Evolutionary conservation across 64 coral and sea anemone species (phyloP), one percentile per base, ranked within the genome.

Genomic region (Stichodactyla helianthus): DNA sequence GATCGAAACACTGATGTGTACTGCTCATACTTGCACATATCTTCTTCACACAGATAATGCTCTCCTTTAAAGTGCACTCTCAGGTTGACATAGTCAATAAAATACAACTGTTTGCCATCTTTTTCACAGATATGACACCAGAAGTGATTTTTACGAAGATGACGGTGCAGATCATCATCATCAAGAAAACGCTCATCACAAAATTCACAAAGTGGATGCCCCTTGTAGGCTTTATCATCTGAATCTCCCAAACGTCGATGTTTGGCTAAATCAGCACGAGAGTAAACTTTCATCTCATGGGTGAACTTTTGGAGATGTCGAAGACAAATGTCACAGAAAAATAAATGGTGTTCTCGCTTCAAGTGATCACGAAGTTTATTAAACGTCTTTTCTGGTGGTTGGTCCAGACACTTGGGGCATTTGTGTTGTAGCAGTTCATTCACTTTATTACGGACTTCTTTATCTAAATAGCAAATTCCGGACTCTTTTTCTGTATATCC

Each of bases 51-150:
- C 23, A 99, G 93, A 52, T 91, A 95, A 20, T 99, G 97, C 2
- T 88, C 77, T 19, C 88, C 79, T 31, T 88, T 79, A 28, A 99
- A 99, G 67, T 99, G 97, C 50, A 83, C 54, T 12, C 90, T 77
- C n/a, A 99, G 88, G 27, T 59, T 81, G 15, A 86, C 59, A 92
- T 99, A 99, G 50, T 95, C 85, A 6, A 71, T 23, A 19, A 86
- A 99, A 78, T 99, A 99, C 50, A 92, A 89, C 53, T 99, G 97
- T 54, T 83, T 90, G 5, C 97, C 97, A 86, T 93, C 82, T 77
- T 92, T 94, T 58, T 99, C 97, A 88, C 97, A 99, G 59, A 99
- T 84, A 59, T 99, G 97, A 90, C 97, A 99, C 77, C 93, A 95
- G 62, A 95, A 99, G 65, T 99, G 97, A 87, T 95, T 87, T 79